phyloP scores from a whole-genome alignment of 2,113 vertebrate species.

The Plotosus lineatus region DNA sequence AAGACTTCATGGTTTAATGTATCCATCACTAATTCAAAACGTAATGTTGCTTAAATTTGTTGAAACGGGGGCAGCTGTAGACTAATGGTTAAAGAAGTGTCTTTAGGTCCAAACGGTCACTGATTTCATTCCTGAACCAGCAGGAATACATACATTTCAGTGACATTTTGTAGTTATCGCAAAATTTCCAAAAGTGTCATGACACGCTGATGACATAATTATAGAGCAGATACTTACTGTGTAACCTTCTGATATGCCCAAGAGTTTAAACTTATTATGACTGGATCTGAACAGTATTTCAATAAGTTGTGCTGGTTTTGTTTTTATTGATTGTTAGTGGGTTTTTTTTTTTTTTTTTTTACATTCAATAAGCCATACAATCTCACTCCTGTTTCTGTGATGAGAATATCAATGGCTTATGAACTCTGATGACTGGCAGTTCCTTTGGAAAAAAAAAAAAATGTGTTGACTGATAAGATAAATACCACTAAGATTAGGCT shows the following conservation, averaged over 20 bases:
- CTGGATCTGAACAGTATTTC: not conserved
- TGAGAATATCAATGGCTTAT: not conserved
- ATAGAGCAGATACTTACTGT: not conserved
- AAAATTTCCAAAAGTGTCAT: not conserved
- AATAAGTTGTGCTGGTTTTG: not conserved
- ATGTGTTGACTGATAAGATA: not conserved
- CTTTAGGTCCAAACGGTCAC: too few species aligned
- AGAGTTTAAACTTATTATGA: not conserved
- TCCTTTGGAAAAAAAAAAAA: too few species aligned
- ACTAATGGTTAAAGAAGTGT: too few species aligned
- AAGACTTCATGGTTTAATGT: too few species aligned
- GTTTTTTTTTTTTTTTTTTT: too few species aligned
- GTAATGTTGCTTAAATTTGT: too few species aligned
- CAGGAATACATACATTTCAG: not conserved
- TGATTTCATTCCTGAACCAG: too few species aligned
- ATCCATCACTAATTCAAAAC: too few species aligned
- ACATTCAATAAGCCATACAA: slow-evolving; percentile 24
- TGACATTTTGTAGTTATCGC: not conserved
- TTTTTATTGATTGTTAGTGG: not conserved
- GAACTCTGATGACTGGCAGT: not conserved
- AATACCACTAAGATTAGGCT: not conserved
- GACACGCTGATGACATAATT: not conserved
- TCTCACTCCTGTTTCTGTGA: not conserved
- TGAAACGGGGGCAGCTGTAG: too few species aligned
- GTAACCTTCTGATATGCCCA: not conserved